Evolutionary conservation across 35 echinoderm and acorn worm genomes (phyloP).

Genomic region (Ophiothrix spiculata): DNA sequence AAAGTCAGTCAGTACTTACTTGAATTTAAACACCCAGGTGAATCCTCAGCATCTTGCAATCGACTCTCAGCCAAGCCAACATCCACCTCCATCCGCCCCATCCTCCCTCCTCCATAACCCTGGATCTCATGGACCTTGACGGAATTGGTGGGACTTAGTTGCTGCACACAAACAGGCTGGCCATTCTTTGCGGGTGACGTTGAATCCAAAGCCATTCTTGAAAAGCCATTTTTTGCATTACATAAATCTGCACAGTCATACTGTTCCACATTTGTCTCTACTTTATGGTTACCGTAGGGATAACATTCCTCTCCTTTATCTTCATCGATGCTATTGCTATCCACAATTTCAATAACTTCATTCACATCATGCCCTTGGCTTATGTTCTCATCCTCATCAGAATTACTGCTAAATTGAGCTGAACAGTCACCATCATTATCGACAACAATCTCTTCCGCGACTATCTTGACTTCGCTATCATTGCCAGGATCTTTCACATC

Average conservation of each 20-base stretch:
- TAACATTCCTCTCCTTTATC: background rate
- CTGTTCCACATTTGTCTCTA: too few species aligned
- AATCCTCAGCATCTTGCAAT: too few species aligned
- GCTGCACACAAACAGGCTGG: background rate
- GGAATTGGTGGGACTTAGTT: background rate
- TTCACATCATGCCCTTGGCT: too few species aligned
- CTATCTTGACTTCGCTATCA: background rate
- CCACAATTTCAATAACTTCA: too few species aligned
- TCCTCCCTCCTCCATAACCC: background rate
- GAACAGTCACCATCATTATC: background rate
- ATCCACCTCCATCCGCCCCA: background rate
- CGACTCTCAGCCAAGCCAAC: background rate
- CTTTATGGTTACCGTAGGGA: too few species aligned
- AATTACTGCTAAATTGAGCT: background rate
- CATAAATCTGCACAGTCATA: background rate
- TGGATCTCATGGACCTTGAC: too few species aligned
- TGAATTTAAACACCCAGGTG: too few species aligned
- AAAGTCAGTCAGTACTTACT: too few species aligned
- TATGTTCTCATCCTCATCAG: background rate
- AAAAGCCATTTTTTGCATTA: background rate
- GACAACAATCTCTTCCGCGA: background rate
- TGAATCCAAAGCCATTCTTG: background rate
- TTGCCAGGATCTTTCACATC: background rate
- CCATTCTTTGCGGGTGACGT: background rate
- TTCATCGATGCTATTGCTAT: background rate